phyloP scores from a whole-genome alignment of 2,888 invertebrate species.

The Desoria tigrina region DNA sequence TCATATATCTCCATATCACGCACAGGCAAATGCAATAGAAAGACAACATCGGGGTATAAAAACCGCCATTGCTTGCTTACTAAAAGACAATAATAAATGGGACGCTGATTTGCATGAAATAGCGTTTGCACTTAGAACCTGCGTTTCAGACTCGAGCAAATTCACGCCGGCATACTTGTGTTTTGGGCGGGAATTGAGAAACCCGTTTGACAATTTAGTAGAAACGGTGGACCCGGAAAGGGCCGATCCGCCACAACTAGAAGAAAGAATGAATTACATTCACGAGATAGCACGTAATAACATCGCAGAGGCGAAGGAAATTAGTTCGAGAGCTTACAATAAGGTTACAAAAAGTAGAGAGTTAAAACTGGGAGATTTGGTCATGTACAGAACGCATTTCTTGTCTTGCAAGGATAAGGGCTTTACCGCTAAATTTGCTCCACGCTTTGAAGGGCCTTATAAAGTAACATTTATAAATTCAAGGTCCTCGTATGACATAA shows the following conservation, averaged over 20 bases:
- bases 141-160: slow-evolving; percentile 21
- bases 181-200: slow-evolving; percentile 34
- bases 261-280: background rate
- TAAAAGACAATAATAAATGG: slow-evolving; percentile 30
- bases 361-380: background rate
- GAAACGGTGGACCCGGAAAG: too few relatives aligned
- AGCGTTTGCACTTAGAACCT: slow-evolving; percentile 31
- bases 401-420: background rate
- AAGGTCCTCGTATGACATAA: background rate
- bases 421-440: slow-evolving; percentile 2
- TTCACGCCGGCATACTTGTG: slow-evolving; percentile 37
- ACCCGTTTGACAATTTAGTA: slow-evolving; percentile 29
- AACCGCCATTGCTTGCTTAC: slow-evolving; percentile 21
- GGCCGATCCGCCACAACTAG: background rate
- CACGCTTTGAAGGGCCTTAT: background rate
- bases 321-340: too few relatives aligned
- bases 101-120: slow-evolving; percentile 28
- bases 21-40: slow-evolving; percentile 36
- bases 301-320: background rate
- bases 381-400: background rate
- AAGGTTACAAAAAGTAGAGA: too few relatives aligned
- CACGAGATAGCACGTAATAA: background rate
- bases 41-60: slow-evolving; percentile 30
- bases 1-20: slow-evolving; percentile 31
- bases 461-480: background rate